Percentiles rank a stretch among this genome's conserved stretches.
Evolutionary conservation across 92 coral and sea anemone genomes (phyloP).

Genomic region (Heteractis magnifica): DNA sequence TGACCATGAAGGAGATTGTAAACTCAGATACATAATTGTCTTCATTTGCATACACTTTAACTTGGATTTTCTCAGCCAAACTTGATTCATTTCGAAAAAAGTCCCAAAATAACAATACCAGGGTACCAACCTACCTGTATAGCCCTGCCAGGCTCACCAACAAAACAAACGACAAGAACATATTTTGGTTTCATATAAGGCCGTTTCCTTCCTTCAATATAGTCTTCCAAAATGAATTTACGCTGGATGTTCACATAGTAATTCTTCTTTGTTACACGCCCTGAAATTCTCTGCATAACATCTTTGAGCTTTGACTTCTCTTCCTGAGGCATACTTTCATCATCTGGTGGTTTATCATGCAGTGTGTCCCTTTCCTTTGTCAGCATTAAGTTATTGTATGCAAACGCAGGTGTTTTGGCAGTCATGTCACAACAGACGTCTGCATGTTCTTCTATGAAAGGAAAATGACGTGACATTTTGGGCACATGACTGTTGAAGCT

Average conservation of each 20-base stretch:
- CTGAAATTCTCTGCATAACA: constrained; percentile 19
- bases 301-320: constrained; percentile 27
- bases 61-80: no score
- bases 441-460: no score
- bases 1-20: no score
- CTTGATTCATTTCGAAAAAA: background rate
- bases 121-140: constrained; percentile 24
- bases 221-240: constrained; percentile 39
- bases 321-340: background rate
- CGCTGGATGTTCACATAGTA: constrained; percentile 26
- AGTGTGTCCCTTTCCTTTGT: constrained; percentile 16
- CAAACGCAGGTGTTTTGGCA: constrained; percentile 17
- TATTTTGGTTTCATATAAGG: constrained; percentile 38
- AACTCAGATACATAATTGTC: no score
- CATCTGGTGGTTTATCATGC: constrained; percentile 8
- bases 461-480: constrained; percentile 30
- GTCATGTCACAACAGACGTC: constrained; percentile 30
- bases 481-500: constrained; percentile 32
- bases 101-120: background rate
- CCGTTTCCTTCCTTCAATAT: constrained; percentile 29
- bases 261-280: constrained; percentile 14
- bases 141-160: constrained; percentile 48
- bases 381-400: constrained; percentile 26
- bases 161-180: constrained; percentile 23
- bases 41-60: no score